Conservation (phyloP, 2,888 invertebrate species). For the Stramonita haemastoma region DNA sequence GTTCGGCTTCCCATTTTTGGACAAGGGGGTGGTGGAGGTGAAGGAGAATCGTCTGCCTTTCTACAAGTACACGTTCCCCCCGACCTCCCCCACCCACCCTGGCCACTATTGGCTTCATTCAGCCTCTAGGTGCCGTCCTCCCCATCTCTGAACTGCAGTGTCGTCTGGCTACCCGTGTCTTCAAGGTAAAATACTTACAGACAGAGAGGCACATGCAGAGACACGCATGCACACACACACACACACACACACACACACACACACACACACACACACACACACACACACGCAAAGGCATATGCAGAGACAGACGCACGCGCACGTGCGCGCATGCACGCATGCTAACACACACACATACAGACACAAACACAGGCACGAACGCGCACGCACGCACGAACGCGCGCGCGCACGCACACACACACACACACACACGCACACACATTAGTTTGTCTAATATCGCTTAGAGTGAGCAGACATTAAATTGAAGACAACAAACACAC, state of each 20-base stretch:
- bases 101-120: slow-evolving; percentile 78
- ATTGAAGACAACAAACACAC: too few relatives aligned
- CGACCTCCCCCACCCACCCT: slow-evolving; percentile 74
- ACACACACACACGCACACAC: neutral
- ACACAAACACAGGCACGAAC: neutral
- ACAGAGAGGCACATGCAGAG: too few relatives aligned
- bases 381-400: neutral
- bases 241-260: too few relatives aligned
- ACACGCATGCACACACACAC: too few relatives aligned
- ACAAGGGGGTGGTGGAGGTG: slow-evolving; percentile 65
- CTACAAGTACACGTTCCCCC: slow-evolving; percentile 77
- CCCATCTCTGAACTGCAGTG: slow-evolving; percentile 79
- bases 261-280: neutral
- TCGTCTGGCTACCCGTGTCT: slow-evolving; percentile 76
- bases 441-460: too few relatives aligned
- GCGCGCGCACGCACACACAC: neutral
- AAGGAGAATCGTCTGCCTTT: slow-evolving; percentile 71
- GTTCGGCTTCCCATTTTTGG: slow-evolving; percentile 77
- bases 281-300: neutral
- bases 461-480: too few relatives aligned
- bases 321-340: too few relatives aligned
- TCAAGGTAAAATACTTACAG: slow-evolving; percentile 67
- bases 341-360: too few relatives aligned
- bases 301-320: too few relatives aligned
- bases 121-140: slow-evolving; percentile 79